Evolutionary conservation across 2,888 invertebrate species (phyloP), one percentile per base, ranked within the genome.

Genomic region (Mellilla xanthometata): DNA sequence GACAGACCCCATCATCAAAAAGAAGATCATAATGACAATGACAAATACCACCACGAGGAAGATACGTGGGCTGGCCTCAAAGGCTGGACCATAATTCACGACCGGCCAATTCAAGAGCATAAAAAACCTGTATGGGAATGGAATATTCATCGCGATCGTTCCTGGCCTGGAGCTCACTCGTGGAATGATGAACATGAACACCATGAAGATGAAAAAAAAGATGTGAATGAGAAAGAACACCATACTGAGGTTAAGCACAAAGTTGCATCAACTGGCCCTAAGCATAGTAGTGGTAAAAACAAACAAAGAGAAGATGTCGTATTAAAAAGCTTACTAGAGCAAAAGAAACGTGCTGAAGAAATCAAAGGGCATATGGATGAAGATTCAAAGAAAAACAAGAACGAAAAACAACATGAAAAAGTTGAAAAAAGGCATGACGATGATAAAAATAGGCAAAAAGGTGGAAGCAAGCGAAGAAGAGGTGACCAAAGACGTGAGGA

Each of bases 81-180:
- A 24, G 31, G 10, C 8, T 43, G 36, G 31, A 36, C 36, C 10
- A 31, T 36, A 19, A 43, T 31, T 6, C 43, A 43, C 8, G 43
- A 43, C 27, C 12, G 6, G n/a, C 27, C 26, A 1, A n/a, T n/a
- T n/a, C 15, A 36, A 22, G n/a, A 1, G 7, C 9, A 31, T 8
- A 12, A 36, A 9, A 43, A 35, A 11, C 43, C 35, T 12, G 36
- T 43, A 9, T 43, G 43, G 43, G 43, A 43, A 31, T 35, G 24
- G 30, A 19, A 42, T 2, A 13, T 24, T 6, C 23, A 43, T 19
- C 9, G 12, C 2, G 31, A 43, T 6, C 26, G 2, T 2, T 26
- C 24, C n/a, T 43, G 43, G 43, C 36, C 26, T 12, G 36, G 31
- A 36, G 8, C 36, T 27, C 33, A 35, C 11, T 29, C 42, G 2